Percentiles rank a stretch among this genome's conserved stretches.
Conservation (phyloP, 92 coral and sea anemone species). For the Paragorgia papillata region DNA sequence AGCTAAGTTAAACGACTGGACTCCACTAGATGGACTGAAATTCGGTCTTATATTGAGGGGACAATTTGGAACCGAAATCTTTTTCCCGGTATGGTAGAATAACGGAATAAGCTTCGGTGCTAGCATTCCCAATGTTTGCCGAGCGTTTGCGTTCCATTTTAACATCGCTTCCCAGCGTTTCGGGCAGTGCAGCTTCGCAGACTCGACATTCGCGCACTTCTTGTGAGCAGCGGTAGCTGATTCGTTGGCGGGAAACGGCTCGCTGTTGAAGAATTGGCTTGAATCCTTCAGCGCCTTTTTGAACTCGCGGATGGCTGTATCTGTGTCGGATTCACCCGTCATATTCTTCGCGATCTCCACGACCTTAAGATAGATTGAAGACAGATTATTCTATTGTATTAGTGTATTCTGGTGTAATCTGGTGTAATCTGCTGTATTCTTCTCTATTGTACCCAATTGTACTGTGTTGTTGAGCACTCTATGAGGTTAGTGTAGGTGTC, state of each 20-base stretch:
- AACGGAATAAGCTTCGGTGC: conserved; percentile 76
- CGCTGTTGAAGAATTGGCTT: conserved; percentile 69
- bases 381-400: no score
- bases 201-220: conserved; percentile 63
- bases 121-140: conserved; percentile 72
- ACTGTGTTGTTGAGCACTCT: no score
- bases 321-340: conserved; percentile 59
- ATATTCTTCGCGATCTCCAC: conserved; percentile 76
- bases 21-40: conserved; percentile 77
- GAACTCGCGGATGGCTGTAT: conserved; percentile 67
- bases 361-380: conserved; percentile 43
- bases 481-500: no score
- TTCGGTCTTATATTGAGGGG: conserved; percentile 75
- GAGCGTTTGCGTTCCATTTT: conserved; percentile 74
- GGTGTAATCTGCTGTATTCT: no score
- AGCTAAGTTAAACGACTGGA: conserved; percentile 66
- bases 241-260: conserved; percentile 82
- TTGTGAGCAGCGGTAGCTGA: conserved; percentile 69
- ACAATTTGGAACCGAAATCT: conserved; percentile 82
- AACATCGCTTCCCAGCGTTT: conserved; percentile 79
- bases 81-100: conserved; percentile 79
- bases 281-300: conserved; percentile 62
- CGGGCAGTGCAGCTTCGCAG: conserved; percentile 83
- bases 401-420: no score
- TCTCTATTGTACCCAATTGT: no score